phyloP scores from a whole-genome alignment of 2,888 invertebrate genomes.

The Caenorhabditis doughertyi region DNA sequence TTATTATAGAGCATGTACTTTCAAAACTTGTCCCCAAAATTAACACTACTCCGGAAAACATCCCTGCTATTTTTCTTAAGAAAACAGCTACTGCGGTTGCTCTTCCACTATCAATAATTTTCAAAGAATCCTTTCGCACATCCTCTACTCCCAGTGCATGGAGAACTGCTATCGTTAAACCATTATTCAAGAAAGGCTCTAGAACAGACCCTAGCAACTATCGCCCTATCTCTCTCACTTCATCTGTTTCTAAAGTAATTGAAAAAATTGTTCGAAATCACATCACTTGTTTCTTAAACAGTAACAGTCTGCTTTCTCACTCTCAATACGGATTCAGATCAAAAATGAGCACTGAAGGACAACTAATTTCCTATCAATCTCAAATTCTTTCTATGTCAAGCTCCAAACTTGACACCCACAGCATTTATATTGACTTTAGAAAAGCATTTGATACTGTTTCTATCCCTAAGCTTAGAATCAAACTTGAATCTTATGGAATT shows the following conservation, averaged over 20 bases:
- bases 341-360: background rate
- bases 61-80: background rate
- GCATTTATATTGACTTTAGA: too few species aligned
- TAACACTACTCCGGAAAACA: background rate
- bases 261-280: background rate
- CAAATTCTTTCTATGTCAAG: too few species aligned
- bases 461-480: too few species aligned
- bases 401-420: too few species aligned
- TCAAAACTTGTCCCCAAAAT: background rate
- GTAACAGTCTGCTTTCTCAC: too few species aligned
- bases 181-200: background rate
- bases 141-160: background rate
- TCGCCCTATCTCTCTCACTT: too few species aligned
- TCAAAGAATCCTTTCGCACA: background rate
- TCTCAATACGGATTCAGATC: constrained; percentile 6
- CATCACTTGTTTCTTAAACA: background rate
- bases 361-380: constrained; percentile 15
- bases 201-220: background rate
- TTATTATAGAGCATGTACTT: background rate
- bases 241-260: background rate
- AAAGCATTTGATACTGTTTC: too few species aligned
- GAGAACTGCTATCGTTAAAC: constrained; percentile 1
- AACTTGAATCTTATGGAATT: too few species aligned
- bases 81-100: background rate
- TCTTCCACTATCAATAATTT: background rate